Conservation (phyloP, 2,797 vertebrate genomes). For the Micrastur ruficollis region DNA sequence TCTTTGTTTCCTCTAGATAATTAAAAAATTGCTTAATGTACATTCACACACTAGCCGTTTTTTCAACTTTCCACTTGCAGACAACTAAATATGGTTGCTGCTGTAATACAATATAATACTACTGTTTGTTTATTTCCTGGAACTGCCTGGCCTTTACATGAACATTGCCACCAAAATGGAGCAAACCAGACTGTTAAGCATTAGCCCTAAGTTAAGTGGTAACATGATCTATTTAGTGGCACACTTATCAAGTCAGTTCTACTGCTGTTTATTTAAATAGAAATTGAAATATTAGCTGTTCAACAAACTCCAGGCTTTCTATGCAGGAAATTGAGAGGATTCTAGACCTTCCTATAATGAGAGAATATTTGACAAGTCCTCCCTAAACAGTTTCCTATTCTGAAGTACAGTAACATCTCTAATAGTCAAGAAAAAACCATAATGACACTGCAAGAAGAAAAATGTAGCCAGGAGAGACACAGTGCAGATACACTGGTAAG, state of each 20-base stretch:
- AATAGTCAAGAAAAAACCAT: not conserved
- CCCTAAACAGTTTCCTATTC: slow-evolving; percentile 45
- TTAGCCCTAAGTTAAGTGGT: slow-evolving; percentile 49
- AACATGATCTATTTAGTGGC: slow-evolving; percentile 61
- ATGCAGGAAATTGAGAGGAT: slow-evolving; percentile 51
- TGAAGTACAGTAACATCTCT: slow-evolving; percentile 42
- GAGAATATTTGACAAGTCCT: slow-evolving; percentile 44
- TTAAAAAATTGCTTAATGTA: slow-evolving; percentile 9
- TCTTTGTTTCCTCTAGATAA: slow-evolving; percentile 15
- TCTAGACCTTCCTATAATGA: slow-evolving; percentile 34
- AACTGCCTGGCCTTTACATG: slow-evolving; percentile 24
- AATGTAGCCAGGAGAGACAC: not conserved
- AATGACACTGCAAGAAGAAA: not conserved
- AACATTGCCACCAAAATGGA: slow-evolving; percentile 34
- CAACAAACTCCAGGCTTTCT: slow-evolving; percentile 51
- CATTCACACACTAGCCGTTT: not conserved
- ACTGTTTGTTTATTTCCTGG: slow-evolving; percentile 14
- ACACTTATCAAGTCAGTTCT: slow-evolving; percentile 65
- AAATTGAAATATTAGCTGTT: slow-evolving; percentile 63
- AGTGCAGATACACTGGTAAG: not conserved
- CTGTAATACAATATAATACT: not conserved
- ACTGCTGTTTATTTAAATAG: slow-evolving; percentile 63
- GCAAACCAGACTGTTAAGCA: slow-evolving; percentile 42
- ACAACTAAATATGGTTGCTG: slow-evolving; percentile 30
- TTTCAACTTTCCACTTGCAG: slow-evolving; percentile 14